Conservation (phyloP, 1,140 invertebrate species). For the Drosophila triauraria region DNA sequence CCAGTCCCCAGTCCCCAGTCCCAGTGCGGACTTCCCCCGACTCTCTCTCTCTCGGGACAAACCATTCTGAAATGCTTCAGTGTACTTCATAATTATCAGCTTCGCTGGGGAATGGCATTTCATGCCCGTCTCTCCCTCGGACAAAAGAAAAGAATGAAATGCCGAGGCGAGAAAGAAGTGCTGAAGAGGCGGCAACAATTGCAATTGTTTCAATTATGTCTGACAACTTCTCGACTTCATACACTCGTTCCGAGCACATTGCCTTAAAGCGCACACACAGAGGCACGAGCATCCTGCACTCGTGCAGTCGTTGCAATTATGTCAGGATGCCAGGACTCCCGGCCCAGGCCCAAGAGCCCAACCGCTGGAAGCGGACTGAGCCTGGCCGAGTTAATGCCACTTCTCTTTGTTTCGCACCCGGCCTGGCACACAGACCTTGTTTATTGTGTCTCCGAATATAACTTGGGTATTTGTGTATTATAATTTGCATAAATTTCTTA, state of each 20-base stretch:
- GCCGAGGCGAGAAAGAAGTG: constrained; percentile 12
- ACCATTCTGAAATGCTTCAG: constrained; percentile 15
- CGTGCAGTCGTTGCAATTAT: constrained; percentile 65
- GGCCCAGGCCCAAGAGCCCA: background rate
- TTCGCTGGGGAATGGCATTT: constrained; percentile 35
- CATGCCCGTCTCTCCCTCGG: constrained; percentile 13
- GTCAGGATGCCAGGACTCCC: constrained; percentile 45
- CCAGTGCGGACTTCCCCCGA: too few species aligned
- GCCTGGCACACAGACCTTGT: constrained; percentile 67
- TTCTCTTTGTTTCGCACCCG: constrained; percentile 53
- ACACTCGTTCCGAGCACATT: constrained; percentile 24
- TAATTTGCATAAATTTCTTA: constrained; percentile 79
- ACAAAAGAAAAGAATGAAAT: constrained; percentile 14
- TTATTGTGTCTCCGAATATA: constrained; percentile 71
- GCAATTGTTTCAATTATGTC: constrained; percentile 76
- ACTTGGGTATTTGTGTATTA: constrained; percentile 80
- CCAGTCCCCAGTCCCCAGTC: background rate
- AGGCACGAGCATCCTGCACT: constrained; percentile 16
- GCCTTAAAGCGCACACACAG: constrained; percentile 21
- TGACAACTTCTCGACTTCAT: constrained; percentile 53
- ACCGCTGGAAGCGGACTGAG: background rate
- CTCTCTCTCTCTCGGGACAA: background rate
- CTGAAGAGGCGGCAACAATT: constrained; percentile 42
- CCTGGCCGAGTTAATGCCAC: constrained; percentile 54
- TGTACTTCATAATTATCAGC: constrained; percentile 39